These are phyloP conservation scores for Ellobium chinense DNA, from an alignment of 2,888 invertebrate genomes.

Conservation along the genomic window DNA sequence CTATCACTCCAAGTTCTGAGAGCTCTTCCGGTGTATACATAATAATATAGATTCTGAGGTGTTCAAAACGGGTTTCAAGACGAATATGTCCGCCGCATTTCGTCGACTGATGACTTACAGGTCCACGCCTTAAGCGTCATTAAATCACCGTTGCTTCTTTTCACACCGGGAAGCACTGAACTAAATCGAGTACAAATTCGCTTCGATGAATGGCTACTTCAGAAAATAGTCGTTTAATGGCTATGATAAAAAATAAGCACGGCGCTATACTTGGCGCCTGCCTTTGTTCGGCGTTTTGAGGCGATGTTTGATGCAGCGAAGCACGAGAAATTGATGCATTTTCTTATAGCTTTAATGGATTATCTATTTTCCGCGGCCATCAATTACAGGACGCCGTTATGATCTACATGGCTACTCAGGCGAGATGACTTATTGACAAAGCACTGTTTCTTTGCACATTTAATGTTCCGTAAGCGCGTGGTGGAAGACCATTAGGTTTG, in stretches of 20 bases:
- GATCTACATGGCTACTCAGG: conserved; percentile 7
- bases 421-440: neutral
- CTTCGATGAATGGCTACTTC: conserved; percentile 4
- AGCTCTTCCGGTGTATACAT: no score
- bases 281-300: neutral
- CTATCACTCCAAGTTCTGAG: no score
- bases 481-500: neutral
- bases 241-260: neutral
- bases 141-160: conserved; percentile 6
- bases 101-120: no score
- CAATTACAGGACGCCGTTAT: neutral
- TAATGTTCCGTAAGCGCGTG: neutral
- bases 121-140: no score
- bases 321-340: conserved; percentile 8
- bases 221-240: neutral
- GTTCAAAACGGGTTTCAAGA: no score
- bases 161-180: neutral
- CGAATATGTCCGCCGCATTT: no score
- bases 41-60: no score
- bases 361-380: neutral
- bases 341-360: neutral
- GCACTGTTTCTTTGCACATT: no score
- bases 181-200: neutral
- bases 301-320: conserved; percentile 7
- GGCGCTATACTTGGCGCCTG: neutral